phyloP scores from a whole-genome alignment of 2,888 invertebrate species.

The Eilema depressum region DNA sequence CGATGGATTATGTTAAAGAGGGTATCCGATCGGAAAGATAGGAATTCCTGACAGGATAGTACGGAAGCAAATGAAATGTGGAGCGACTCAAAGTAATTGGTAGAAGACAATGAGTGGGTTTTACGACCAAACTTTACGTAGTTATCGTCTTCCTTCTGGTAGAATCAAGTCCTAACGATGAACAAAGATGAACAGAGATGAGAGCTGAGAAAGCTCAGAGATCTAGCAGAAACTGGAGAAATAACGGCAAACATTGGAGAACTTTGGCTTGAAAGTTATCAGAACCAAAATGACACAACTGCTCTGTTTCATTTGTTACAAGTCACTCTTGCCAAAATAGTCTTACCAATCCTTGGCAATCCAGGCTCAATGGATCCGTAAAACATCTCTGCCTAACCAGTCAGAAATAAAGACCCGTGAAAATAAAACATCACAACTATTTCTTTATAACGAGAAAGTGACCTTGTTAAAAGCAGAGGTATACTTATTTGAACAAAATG shows the following conservation, averaged over 20 bases:
- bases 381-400: not conserved
- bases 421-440: not conserved
- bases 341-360: no score
- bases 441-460: conserved; percentile 1
- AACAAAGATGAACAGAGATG: not conserved
- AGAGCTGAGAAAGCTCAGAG: not conserved
- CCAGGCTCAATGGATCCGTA: not conserved
- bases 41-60: no score
- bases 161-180: not conserved
- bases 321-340: no score
- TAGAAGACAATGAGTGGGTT: no score
- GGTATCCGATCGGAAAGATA: no score
- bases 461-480: conserved; percentile 55
- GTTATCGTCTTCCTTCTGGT: not conserved
- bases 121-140: not conserved
- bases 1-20: no score
- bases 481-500: conserved; percentile 70
- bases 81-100: no score
- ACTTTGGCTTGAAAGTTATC: not conserved
- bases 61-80: no score
- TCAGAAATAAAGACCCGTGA: not conserved
- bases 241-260: not conserved
- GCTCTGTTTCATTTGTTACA: not conserved
- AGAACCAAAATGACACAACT: not conserved
- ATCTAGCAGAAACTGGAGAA: not conserved